Conservation (phyloP, 2,797 vertebrate genomes). For the Scolopax rusticola region DNA sequence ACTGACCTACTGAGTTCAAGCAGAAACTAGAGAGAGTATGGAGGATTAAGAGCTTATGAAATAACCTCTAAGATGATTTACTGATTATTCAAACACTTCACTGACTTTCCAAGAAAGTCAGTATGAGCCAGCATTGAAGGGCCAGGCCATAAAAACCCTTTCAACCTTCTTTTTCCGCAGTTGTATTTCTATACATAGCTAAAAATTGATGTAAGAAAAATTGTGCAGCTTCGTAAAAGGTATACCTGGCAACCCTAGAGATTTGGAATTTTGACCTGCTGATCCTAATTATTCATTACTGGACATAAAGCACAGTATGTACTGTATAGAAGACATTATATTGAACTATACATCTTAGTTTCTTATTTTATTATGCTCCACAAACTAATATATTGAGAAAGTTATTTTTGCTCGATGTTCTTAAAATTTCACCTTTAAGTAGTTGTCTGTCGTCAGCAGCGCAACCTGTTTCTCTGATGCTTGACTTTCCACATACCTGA, state of each 20-base stretch:
- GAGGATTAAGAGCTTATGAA: slow-evolving; percentile 11
- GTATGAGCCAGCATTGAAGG: neutral
- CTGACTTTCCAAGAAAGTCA: neutral
- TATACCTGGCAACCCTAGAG: neutral
- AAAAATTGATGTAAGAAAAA: neutral
- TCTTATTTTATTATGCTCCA: neutral
- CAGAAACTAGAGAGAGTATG: neutral
- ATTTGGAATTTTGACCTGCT: neutral
- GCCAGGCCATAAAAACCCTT: neutral
- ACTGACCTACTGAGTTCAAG: neutral
- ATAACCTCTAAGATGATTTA: neutral
- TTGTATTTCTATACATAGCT: neutral
- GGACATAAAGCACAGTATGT: neutral
- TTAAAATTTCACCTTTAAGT: slow-evolving; percentile 87
- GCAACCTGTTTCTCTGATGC: slow-evolving; percentile 83
- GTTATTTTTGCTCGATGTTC: neutral
- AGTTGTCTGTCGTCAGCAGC: slow-evolving; percentile 83
- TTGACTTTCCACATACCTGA: slow-evolving; percentile 89
- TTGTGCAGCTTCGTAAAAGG: neutral
- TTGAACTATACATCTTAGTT: neutral
- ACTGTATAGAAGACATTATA: neutral
- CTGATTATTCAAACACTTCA: neutral
- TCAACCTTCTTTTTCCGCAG: neutral
- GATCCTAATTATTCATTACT: neutral
- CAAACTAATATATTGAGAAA: neutral